Evolutionary conservation across 2,888 invertebrate species (phyloP), one percentile per base, ranked within the genome.

Genomic region (Temnothorax unifasciatus): DNA sequence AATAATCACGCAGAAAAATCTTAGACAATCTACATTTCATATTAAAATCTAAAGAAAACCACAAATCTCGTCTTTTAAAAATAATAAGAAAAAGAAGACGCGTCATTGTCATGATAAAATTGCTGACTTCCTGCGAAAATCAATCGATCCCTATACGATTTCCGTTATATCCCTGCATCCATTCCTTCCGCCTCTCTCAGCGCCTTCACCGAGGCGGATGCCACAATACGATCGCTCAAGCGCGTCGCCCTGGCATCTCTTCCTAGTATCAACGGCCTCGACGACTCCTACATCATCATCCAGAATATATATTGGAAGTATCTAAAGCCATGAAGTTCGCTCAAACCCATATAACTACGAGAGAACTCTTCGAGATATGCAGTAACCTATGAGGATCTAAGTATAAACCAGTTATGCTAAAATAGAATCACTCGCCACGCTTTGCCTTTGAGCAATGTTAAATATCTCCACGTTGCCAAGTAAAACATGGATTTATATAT

Each of bases 181-280:
- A 38, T 76, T 88, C 79, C 85, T 84, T 83, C 87, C 74, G n/a
- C 64, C 63, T 54, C 83, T 85, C 85, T 84, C 84, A 73, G 84
- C 85, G 81, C 75, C 85, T 63, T 63, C 38, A 18, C 47, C 44
- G 68, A 82, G 79, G 79, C 71, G 82, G 84, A 75, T 81, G 77
- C 74, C 87, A 93, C 93, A 93, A 93, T 92, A 89, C 90, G 85
- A 87, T 90, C 91, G 89, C 77, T 92, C 90, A 88, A 92, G 92
- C 93, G 93, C 92, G 88, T 87, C 91, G 87, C 90, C 89, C 91
- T 83, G 92, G 92, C 92, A 92, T 92, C 91, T 92, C 90, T 90
- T 88, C 88, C 90, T 85, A 90, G 89, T 91, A 92, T 92, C 93
- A 89, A 88, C 87, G 86, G 85, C 85, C 83, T 84, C 87, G 87